Percentiles rank a stretch among this genome's conserved stretches.
These are phyloP conservation scores for Tetragnatha montana DNA, from an alignment of 2,888 invertebrate species.

Conservation along the genomic window DNA sequence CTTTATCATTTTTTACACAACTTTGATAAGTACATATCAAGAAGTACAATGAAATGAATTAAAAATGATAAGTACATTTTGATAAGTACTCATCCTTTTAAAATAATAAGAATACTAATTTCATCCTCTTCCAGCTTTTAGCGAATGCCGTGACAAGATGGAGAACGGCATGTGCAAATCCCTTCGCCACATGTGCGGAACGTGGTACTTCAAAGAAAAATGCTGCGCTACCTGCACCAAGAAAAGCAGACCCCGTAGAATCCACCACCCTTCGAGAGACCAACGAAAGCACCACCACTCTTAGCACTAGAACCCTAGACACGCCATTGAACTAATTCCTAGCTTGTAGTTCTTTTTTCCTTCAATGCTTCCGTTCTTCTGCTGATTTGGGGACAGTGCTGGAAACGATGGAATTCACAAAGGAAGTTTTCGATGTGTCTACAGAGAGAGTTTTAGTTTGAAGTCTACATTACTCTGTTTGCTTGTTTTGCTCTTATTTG, in stretches of 20 bases:
- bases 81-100: too few species aligned
- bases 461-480: not conserved
- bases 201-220: conserved; percentile 74
- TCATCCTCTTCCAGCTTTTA: conserved; percentile 54
- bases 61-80: too few species aligned
- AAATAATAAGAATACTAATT: not conserved
- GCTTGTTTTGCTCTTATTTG: too few species aligned
- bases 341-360: not conserved
- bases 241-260: conserved; percentile 44
- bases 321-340: not conserved
- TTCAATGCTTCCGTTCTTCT: too few species aligned
- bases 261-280: conserved; percentile 11
- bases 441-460: not conserved
- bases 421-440: not conserved
- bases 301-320: not conserved
- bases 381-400: too few species aligned
- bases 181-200: conserved; percentile 74
- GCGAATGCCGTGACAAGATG: conserved; percentile 73
- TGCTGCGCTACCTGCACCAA: conserved; percentile 74
- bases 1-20: too few species aligned
- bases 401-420: too few species aligned
- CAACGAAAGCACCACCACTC: not conserved
- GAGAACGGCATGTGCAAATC: conserved; percentile 73
- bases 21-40: too few species aligned
- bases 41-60: too few species aligned